Evolutionary conservation across 2,888 invertebrate species (phyloP), one percentile per base, ranked within the genome.

Genomic region (Mesochorus sp.): DNA sequence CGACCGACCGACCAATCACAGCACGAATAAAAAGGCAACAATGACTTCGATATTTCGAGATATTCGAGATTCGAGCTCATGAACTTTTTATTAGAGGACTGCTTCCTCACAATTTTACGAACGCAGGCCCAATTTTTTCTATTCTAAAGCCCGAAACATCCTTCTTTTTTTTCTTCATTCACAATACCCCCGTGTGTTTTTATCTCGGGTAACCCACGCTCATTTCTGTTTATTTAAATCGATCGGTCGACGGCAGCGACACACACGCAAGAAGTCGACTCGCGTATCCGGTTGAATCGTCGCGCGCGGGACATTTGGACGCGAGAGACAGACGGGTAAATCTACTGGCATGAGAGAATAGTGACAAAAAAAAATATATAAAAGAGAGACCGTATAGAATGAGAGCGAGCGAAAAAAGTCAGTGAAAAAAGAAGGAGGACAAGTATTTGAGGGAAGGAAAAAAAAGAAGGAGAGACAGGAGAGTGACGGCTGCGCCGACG

Each of bases 221-320:
- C 55, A 62, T 39, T 19, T 31, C 76, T 79, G 88, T 88, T 88
- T 88, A 87, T 88, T 88, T 87, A 86, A 85, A 85, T 84, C 82
- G 83, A 85, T 85, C 84, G 85, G 80, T 83, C 86, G 80, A 76
- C 73, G 61, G 57, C 55, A 51, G 80, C 80, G 84, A 84, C 84
- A 84, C 82, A 81, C 84, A 78, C 83, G 80, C 73, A 62, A 78
- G 76, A 80, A 79, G 79, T 80, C 66, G 81, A 82, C 79, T 76
- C 73, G 70, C 72, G 80, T 76, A 81, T 81, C 80, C 82, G 80
- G 79, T 76, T 73, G 42, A 72, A 34, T 34, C 37, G 49, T 28
- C 17, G 37, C 51, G 49, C 19, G 12, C 42, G 26, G 17, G 31
- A 47, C n/a, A 14, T 19, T 12, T 47, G 47, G 14, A n/a, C 12